Evolutionary conservation across 2,797 vertebrate genomes (phyloP).

Genomic region (Sebastes taczanowskii): DNA sequence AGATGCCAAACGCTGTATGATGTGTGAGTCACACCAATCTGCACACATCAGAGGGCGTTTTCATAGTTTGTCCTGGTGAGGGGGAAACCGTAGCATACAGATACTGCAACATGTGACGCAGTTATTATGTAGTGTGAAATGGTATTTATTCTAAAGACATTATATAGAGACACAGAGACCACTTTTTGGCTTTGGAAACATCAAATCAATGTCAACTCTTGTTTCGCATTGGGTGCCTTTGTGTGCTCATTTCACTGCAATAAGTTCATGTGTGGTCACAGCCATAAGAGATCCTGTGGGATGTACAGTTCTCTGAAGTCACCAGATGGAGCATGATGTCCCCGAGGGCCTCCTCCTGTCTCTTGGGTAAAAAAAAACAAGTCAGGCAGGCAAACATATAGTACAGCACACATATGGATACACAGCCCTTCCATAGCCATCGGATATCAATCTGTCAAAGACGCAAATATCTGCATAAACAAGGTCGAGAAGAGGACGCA

Average conservation of each 20-base stretch:
- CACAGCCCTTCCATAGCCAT: constrained; percentile 14
- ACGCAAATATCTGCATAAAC: constrained; percentile 32
- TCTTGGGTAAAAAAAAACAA: not conserved
- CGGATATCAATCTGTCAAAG: constrained; percentile 18
- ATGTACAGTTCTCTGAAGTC: constrained; percentile 15
- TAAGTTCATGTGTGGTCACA: not conserved
- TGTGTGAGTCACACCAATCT: constrained; percentile 27
- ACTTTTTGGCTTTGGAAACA: not conserved
- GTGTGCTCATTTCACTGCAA: not conserved
- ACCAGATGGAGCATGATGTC: constrained; percentile 49
- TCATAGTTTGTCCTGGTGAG: not conserved
- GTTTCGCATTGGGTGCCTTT: not conserved
- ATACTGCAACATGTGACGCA: not conserved
- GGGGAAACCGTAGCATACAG: not conserved
- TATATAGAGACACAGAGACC: not conserved
- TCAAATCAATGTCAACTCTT: not conserved
- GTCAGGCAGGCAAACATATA: constrained; percentile 3
- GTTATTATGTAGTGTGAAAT: not conserved
- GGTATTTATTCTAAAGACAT: not conserved
- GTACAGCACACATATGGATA: constrained; percentile 28
- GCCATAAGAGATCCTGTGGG: not conserved
- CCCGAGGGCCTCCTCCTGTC: constrained; percentile 21
- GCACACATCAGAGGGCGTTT: constrained; percentile 3
- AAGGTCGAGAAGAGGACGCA: not conserved
- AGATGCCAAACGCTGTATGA: constrained; percentile 17